Conservation (phyloP, 1,140 invertebrate genomes). For the Myzus persicae region DNA sequence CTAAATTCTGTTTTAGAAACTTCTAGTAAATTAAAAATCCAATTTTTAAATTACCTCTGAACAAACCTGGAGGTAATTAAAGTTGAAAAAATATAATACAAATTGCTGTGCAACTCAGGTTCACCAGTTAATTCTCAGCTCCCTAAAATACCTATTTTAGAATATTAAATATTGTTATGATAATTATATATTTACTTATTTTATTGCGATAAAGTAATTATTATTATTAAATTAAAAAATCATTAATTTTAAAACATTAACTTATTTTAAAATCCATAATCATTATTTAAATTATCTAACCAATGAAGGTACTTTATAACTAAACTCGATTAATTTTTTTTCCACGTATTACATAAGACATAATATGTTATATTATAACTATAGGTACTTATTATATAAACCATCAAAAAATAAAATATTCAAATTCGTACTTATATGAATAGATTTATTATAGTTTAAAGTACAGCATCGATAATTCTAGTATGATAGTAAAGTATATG, state of each 20-base stretch:
- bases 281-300: not conserved
- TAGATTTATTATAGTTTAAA: not conserved
- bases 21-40: not conserved
- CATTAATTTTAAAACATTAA: not conserved
- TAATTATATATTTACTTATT: too few relatives aligned
- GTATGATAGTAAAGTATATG: not conserved
- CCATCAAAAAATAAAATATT: not conserved
- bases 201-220: too few relatives aligned
- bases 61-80: not conserved
- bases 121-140: not conserved
- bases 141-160: not conserved
- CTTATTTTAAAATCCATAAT: not conserved
- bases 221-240: not conserved
- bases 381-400: too few relatives aligned
- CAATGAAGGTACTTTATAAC: not conserved
- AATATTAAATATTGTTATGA: not conserved
- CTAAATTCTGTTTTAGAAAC: not conserved
- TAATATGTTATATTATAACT: too few relatives aligned
- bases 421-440: not conserved
- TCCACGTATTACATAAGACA: not conserved
- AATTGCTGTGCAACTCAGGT: not conserved
- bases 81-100: not conserved
- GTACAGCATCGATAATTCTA: not conserved
- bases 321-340: not conserved
- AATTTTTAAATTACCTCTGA: not conserved